A percentile compares a stretch with the other conserved stretches of the same genome.
phyloP scores from a whole-genome alignment of 2,888 invertebrate species.

The Cordilura impudica region DNA sequence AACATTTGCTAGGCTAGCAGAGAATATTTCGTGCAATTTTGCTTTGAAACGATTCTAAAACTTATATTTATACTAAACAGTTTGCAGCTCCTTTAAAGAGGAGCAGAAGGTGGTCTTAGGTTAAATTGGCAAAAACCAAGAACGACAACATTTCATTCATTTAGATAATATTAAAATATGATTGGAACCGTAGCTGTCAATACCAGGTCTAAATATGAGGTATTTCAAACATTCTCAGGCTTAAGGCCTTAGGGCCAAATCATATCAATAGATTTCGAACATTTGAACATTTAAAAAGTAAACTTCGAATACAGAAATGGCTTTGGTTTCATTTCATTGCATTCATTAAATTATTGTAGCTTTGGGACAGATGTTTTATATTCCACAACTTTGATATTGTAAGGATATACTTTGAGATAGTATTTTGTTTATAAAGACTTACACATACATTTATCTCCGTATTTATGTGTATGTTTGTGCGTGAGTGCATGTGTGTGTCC shows the following conservation, averaged over 20 bases:
- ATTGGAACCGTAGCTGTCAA: neutral
- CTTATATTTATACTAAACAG: conserved; percentile 26
- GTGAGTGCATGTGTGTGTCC: neutral
- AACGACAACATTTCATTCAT: neutral
- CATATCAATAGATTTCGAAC: too few species aligned
- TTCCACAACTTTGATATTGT: neutral
- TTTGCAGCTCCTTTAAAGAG: conserved; percentile 26
- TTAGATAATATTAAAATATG: neutral
- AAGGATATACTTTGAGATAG: conserved; percentile 7
- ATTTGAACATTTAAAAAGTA: too few species aligned
- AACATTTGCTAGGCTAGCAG: neutral
- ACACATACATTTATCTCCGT: conserved; percentile 1
- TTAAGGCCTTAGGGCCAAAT: too few species aligned
- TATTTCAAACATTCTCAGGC: too few species aligned
- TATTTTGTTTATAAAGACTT: conserved; percentile 12
- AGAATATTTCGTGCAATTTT: conserved; percentile 21
- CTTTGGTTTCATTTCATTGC: too few species aligned
- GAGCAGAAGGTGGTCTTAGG: neutral
- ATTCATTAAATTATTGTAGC: too few species aligned
- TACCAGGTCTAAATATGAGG: too few species aligned
- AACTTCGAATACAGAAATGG: too few species aligned
- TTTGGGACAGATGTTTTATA: neutral
- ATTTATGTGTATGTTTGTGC: neutral
- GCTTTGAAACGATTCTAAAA: conserved; percentile 27
- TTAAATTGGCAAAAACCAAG: conserved; percentile 2